Conservation (phyloP, 2,113 vertebrate species). For the Benitochromis conjunctus region DNA sequence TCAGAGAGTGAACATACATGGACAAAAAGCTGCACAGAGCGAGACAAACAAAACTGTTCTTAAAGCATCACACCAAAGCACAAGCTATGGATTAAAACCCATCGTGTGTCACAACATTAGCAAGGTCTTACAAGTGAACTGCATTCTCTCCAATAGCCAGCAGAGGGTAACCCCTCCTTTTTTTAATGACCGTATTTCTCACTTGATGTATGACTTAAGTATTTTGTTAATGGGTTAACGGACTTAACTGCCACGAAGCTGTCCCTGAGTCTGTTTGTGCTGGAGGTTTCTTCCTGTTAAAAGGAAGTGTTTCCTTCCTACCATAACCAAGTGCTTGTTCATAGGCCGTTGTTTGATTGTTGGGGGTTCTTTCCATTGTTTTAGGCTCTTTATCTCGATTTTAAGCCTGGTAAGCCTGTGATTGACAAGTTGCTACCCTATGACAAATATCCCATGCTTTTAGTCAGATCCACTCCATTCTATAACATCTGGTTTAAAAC, state of each 20-base stretch:
- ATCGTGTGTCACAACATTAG: neutral
- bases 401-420: neutral
- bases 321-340: neutral
- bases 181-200: neutral
- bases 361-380: neutral
- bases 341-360: neutral
- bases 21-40: neutral
- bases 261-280: neutral
- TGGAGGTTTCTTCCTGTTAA: neutral
- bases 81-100: neutral
- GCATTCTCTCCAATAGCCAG: neutral
- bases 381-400: neutral
- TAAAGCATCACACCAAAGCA: neutral
- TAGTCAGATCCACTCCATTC: neutral
- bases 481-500: neutral
- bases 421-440: neutral
- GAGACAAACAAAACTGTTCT: neutral
- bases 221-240: neutral
- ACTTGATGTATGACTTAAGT: neutral
- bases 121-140: neutral
- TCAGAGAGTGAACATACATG: neutral
- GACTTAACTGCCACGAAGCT: neutral
- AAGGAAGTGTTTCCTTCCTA: neutral
- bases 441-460: neutral
- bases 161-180: neutral